Conservation (phyloP, 2,797 vertebrate species). For the Loriculus beryllinus region DNA sequence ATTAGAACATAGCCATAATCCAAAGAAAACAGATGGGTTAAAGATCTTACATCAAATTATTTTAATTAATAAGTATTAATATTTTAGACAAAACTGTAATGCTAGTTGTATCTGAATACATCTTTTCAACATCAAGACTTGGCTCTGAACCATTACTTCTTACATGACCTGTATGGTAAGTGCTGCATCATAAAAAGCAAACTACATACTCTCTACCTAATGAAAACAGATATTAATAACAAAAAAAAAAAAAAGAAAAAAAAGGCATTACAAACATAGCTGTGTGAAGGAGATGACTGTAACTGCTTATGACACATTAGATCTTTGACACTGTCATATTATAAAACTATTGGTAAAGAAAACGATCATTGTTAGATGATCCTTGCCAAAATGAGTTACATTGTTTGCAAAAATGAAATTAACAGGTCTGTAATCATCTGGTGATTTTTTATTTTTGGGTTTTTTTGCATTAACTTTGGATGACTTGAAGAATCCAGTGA, state of each 20-base stretch:
- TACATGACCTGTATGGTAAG: neutral
- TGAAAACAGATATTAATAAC: neutral
- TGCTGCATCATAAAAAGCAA: neutral
- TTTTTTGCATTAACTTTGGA: neutral
- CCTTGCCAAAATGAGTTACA: neutral
- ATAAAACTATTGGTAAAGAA: neutral
- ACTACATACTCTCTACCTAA: neutral
- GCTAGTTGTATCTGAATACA: neutral
- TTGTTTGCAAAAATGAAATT: neutral
- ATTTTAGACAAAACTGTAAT: neutral
- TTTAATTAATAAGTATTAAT: neutral
- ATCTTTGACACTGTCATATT: neutral
- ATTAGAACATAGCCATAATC: neutral
- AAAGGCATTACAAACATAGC: neutral
- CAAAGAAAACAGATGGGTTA: neutral
- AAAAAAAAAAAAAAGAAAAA: neutral
- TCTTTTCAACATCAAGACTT: neutral
- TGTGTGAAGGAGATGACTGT: neutral
- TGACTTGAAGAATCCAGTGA: neutral
- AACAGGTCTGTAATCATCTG: neutral
- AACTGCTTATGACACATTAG: neutral
- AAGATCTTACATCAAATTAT: neutral
- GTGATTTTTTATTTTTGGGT: neutral
- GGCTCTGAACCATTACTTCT: neutral
- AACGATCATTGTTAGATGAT: neutral